Evolutionary conservation across 2,113 vertebrate genomes (phyloP), one percentile per base, ranked within the genome.

Genomic region (Eira barbara): DNA sequence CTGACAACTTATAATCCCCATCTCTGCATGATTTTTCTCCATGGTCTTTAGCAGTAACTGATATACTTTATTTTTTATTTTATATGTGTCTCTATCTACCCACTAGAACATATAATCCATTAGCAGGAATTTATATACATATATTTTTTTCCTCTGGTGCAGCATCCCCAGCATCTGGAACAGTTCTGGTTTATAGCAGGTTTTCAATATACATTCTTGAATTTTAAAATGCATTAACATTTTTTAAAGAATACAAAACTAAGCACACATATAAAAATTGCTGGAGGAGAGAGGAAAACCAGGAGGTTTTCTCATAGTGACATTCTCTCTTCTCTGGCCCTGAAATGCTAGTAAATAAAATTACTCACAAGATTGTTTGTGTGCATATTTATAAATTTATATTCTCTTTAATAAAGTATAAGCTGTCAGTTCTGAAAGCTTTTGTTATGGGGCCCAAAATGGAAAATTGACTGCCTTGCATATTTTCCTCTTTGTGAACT

Each of bases 361-460:
- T 95, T 92, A 96, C 39, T 63, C 79, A 92, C 76, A 92, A 95
- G 57, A 39, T 55, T 71, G 25, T 67, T 61, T 71, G 20, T 67
- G 61, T 91, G 82, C 36, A n/a, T 81, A 59, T 81, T 97, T 97
- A 96, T 95, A 97, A 97, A 96, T 96, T 96, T 95, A 94, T 85
- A 83, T 85, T 95, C 63, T 97, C 27, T 45, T 97, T 96, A 97
- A 96, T 97, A 97, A 97, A 86, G 73, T 87, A 93, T 96, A 97
- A 98, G 65, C 65, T 96, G 83, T 80, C 88, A 93, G 76, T 96
- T 96, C 47, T 74, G 34, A 95, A 97, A 96, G 93, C 76, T 95
- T 97, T 93, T 39, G 36, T 74, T 91, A 79, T 52, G 85, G 27
- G 7, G 89, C 29, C 15, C 71, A 67, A 95, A 95, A 79, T 94